Evolutionary conservation across 2,113 vertebrate species (phyloP).

Genomic region (Lepisosteus oculatus): DNA sequence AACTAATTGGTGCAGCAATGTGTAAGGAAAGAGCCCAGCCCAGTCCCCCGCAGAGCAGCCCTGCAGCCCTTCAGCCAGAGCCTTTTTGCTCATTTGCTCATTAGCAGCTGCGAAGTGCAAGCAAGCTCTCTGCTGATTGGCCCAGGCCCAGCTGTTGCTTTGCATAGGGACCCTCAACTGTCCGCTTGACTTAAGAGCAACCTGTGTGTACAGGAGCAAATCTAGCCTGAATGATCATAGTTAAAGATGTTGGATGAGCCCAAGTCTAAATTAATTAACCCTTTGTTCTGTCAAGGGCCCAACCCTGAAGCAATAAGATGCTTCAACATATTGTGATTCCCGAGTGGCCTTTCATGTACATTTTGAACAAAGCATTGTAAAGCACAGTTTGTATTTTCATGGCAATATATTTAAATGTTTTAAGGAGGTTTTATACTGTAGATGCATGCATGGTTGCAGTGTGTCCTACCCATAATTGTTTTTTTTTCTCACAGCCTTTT

Average conservation of each 20-base stretch:
- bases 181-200: conserved; percentile 22
- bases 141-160: conserved; percentile 11
- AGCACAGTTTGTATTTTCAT: no score
- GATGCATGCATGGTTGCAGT: no score
- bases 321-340: neutral
- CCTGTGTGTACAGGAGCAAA: conserved; percentile 5
- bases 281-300: neutral
- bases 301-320: neutral
- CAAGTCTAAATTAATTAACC: neutral
- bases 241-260: neutral
- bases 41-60: conserved; percentile 21
- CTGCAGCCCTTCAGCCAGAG: conserved; percentile 12
- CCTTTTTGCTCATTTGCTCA: conserved; percentile 29
- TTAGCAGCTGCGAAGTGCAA: conserved; percentile 24
- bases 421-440: no score
- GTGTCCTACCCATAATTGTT: no score
- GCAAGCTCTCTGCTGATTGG: conserved; percentile 15
- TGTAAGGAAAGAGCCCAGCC: conserved; percentile 20
- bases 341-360: neutral
- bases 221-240: neutral
- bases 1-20: conserved; percentile 33
- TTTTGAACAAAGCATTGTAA: neutral
- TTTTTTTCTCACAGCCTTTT: no score
- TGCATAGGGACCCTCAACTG: conserved; percentile 17
- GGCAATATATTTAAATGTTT: no score